Conservation (phyloP, 2,113 vertebrate genomes). For the Pycnonotus jocosus region DNA sequence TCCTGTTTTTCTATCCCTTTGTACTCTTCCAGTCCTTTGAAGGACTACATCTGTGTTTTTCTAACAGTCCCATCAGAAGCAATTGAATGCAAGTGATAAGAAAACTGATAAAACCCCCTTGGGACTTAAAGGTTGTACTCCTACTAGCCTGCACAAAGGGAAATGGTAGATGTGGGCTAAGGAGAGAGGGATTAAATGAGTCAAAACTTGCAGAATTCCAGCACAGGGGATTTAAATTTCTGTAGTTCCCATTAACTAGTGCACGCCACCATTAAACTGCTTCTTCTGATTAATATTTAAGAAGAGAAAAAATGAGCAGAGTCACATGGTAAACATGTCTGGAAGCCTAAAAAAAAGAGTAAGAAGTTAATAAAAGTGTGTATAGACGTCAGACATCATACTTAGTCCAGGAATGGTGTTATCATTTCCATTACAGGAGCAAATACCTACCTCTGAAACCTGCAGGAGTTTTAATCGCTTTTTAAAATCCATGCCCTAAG, state of each 20-base stretch:
- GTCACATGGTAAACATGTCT: not conserved
- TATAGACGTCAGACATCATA: rapidly evolving
- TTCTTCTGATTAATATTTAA: not conserved
- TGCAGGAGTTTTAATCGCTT: rapidly evolving
- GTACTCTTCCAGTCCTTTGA: not conserved
- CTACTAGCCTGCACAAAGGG: not conserved
- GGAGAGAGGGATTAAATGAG: not conserved
- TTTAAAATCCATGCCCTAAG: not conserved
- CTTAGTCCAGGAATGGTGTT: not conserved
- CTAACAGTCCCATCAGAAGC: not conserved
- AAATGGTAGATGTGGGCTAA: not conserved
- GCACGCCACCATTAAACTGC: not conserved
- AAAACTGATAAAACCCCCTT: not conserved
- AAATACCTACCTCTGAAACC: not conserved
- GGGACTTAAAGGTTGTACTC: not conserved
- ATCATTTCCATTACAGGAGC: not conserved
- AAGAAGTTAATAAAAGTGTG: not conserved
- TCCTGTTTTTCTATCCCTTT: not conserved
- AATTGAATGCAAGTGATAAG: conserved; percentile 15
- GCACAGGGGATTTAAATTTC: not conserved
- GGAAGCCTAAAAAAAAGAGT: not conserved
- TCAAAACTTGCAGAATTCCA: not conserved
- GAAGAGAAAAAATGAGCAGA: not conserved
- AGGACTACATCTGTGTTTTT: not conserved
- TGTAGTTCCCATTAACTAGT: not conserved